Evolutionary conservation across 2,888 invertebrate genomes (phyloP), one percentile per base, ranked within the genome.

Genomic region (Papilio elwesi): DNA sequence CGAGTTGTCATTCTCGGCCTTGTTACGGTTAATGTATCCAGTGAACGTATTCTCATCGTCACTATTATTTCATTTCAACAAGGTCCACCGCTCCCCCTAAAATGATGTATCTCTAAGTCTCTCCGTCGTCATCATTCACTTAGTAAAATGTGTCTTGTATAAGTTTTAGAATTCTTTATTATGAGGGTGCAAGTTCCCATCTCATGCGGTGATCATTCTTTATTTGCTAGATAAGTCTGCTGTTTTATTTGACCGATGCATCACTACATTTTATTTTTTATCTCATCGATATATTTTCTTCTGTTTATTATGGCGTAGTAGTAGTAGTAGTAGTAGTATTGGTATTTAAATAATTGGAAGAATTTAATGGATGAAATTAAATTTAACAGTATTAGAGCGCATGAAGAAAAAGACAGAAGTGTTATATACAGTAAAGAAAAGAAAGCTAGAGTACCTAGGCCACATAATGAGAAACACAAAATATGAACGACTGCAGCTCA

Each of bases 171-270:
- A 63, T 72, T 65, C 74, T 67, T 74, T 70, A 65, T 65, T 52
- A 66, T 47, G 57, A 62, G 63, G 51, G 70, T 70, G 75, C 74
- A 70, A 70, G 72, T 67, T 74, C 79, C 75, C 11, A 65, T 85
- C 85, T 87, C 85, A 81, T 76, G 78, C 79, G 82, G 91, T 93
- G 91, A 93, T 93, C 92, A 90, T 89, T 93, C 93, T 93, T 92
- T 90, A 92, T 93, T 93, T 92, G 88, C 81, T 78, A 83, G 83
- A 83, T 81, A 81, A 78, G 80, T 81, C 84, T 79, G 86, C 86
- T 26, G 26, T 26, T 85, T 83, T 81, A 81, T 82, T 86, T 87
- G 87, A 86, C 87, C 85, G 65, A 52, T 59, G 68, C 48, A 59
- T 68, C 26, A 26, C 26, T 26, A 26, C 26, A 26, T 55, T 68